phyloP scores from a whole-genome alignment of 2,888 invertebrate species.

The Drosophila infuscata region DNA sequence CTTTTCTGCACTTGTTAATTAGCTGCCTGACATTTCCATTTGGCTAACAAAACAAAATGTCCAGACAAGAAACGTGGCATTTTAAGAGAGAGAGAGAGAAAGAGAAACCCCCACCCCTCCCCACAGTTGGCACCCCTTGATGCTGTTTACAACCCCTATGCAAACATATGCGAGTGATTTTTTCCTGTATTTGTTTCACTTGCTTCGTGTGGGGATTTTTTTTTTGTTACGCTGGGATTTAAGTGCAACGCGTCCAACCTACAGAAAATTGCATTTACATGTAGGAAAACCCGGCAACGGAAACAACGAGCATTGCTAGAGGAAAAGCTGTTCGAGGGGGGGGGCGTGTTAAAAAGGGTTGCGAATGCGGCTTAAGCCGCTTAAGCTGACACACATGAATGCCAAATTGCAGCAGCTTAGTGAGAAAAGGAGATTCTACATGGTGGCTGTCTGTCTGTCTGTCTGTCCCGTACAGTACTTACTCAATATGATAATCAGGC shows the following conservation, averaged over 20 bases:
- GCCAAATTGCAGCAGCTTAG: constrained; percentile 64
- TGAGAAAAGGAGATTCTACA: not conserved
- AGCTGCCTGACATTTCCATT: constrained; percentile 50
- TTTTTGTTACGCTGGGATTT: constrained; percentile 36
- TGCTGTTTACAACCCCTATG: constrained; percentile 13
- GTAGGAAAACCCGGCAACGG: constrained; percentile 57
- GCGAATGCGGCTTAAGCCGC: constrained; percentile 71
- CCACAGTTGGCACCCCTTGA: not conserved
- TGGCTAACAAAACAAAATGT: constrained; percentile 56
- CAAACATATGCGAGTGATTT: constrained; percentile 45
- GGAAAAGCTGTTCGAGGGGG: not conserved
- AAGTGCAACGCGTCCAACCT: constrained; percentile 45
- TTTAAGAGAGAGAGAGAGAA: constrained; percentile 25
- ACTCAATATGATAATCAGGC: constrained; percentile 98
- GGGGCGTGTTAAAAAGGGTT: constrained; percentile 4
- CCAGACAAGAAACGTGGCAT: constrained; percentile 64
- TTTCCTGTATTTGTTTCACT: not conserved
- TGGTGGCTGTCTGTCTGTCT: not conserved
- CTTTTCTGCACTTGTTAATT: constrained; percentile 49
- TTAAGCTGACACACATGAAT: constrained; percentile 67
- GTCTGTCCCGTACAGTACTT: constrained; percentile 86
- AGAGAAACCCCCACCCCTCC: not conserved
- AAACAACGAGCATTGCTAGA: not conserved
- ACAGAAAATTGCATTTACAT: constrained; percentile 76
- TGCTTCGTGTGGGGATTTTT: constrained; percentile 21